These are phyloP conservation scores for Rafetus swinhoei DNA, from an alignment of 2,113 vertebrate genomes.

Conservation along the genomic window DNA sequence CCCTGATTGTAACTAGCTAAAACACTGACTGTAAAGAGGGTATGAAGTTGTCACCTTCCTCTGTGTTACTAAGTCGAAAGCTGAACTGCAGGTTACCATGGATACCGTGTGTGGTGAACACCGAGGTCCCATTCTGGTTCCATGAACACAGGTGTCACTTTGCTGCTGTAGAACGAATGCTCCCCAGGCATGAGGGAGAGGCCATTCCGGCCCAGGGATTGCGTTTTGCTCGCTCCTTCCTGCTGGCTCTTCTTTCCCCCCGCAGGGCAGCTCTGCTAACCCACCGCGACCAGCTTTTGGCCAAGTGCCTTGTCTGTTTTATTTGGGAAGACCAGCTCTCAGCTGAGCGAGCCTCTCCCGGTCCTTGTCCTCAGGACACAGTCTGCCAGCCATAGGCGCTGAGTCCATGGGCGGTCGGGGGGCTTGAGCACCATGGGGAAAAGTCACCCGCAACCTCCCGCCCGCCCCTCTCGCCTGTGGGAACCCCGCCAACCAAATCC, in stretches of 20 bases:
- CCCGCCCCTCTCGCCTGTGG: too few relatives aligned
- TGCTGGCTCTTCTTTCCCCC: not conserved
- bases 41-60: not conserved
- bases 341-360: not conserved
- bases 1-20: not conserved
- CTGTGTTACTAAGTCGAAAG: not conserved
- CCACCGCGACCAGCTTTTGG: not conserved
- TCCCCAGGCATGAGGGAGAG: not conserved
- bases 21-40: not conserved
- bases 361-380: not conserved
- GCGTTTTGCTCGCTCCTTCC: accelerated
- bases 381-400: not conserved
- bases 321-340: not conserved
- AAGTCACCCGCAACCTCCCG: too few relatives aligned
- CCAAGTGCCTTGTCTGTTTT: accelerated
- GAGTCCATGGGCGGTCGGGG: too few relatives aligned
- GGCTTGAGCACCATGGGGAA: too few relatives aligned
- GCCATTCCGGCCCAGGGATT: not conserved
- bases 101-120: accelerated
- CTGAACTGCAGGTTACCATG: not conserved
- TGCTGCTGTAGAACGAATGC: not conserved
- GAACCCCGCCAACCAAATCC: too few relatives aligned
- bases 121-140: accelerated
- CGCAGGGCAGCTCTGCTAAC: not conserved
- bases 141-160: accelerated